Evolutionary conservation across 2,797 vertebrate genomes (phyloP).

Genomic region (Acestrorhynchus altus): DNA sequence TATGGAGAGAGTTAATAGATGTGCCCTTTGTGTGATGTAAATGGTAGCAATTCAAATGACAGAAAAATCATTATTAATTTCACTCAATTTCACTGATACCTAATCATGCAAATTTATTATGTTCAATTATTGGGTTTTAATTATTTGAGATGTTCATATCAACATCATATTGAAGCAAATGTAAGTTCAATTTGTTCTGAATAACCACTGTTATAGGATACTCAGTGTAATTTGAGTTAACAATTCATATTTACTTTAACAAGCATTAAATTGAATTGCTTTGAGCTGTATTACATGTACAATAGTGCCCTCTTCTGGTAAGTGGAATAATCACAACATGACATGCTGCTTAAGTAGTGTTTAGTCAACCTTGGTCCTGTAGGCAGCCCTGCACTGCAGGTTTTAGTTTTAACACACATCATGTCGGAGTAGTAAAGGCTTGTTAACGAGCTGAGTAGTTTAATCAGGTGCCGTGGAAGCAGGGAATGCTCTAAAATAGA

Average conservation of each 20-base stretch:
- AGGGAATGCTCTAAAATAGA: too few relatives aligned
- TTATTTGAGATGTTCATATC: not conserved
- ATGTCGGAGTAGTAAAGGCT: too few relatives aligned
- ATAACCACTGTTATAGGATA: not conserved
- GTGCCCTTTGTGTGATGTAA: not conserved
- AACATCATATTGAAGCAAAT: not conserved
- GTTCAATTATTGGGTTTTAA: not conserved
- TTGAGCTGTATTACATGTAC: conserved; percentile 18
- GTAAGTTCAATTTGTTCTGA: not conserved
- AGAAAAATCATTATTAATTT: not conserved
- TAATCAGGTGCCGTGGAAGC: too few relatives aligned
- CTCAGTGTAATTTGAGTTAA: not conserved
- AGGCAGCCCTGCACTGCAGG: too few relatives aligned
- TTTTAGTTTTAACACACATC: too few relatives aligned
- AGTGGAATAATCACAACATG: not conserved
- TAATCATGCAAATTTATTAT: not conserved
- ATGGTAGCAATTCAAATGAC: not conserved
- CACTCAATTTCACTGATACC: too few relatives aligned
- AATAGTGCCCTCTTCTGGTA: conserved; percentile 50
- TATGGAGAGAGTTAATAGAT: not conserved
- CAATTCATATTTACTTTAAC: not conserved
- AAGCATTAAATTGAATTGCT: not conserved
- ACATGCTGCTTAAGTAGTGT: too few relatives aligned
- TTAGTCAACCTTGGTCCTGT: too few relatives aligned
- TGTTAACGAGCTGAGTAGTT: too few relatives aligned